phyloP scores from a whole-genome alignment of 2,797 vertebrate genomes.

The Gymnothorax javanicus region DNA sequence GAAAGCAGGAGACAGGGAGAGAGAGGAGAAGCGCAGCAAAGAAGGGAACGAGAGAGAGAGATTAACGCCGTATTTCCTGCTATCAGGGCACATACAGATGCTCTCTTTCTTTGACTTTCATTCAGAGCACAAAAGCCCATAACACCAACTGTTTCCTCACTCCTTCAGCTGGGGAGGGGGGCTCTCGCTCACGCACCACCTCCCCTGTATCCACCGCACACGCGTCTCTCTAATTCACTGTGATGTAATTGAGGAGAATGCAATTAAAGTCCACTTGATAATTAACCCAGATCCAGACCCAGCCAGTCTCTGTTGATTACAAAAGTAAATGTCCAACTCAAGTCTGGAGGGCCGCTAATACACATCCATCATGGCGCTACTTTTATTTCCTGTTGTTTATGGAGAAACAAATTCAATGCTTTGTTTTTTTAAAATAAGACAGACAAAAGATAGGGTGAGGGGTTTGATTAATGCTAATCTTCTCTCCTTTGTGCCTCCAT shows the following conservation, averaged over 20 bases:
- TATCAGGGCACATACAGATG: conserved; percentile 10
- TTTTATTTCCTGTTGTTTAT: background rate
- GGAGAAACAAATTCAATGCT: background rate
- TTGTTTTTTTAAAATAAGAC: background rate
- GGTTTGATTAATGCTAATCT: background rate
- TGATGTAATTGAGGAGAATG: conserved; percentile 75
- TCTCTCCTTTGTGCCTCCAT: background rate
- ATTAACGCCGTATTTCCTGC: conserved; percentile 16
- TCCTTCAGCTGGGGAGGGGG: background rate
- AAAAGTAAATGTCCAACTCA: conserved; percentile 64
- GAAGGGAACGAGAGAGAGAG: background rate
- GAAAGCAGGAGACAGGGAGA: background rate
- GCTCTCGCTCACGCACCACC: background rate
- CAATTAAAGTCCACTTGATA: conserved; percentile 81
- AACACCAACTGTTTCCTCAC: background rate
- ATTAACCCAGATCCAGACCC: conserved; percentile 80
- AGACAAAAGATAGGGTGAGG: background rate
- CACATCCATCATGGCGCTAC: conserved; percentile 31
- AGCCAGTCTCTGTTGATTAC: conserved; percentile 78
- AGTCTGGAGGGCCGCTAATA: conserved; percentile 28
- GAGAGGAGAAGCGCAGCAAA: background rate
- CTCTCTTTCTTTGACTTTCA: conserved; percentile 14
- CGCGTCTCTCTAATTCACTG: conserved; percentile 64
- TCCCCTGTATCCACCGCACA: background rate
- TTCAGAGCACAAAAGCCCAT: conserved; percentile 3